phyloP scores from a whole-genome alignment of 2,113 vertebrate genomes.

The Dascyllus trimaculatus region DNA sequence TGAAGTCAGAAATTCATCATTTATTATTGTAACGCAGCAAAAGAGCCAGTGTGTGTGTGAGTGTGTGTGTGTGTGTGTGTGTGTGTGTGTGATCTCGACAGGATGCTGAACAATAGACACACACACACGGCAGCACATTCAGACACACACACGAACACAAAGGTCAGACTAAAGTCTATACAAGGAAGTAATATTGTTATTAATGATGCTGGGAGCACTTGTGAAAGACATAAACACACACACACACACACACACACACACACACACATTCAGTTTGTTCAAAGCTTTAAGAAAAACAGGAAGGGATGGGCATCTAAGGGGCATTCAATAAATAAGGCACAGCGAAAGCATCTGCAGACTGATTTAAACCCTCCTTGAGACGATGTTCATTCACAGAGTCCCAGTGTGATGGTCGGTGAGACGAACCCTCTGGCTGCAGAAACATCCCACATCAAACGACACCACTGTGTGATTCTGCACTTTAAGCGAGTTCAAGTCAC shows the following conservation, averaged over 20 bases:
- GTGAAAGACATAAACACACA: slow-evolving; percentile 37
- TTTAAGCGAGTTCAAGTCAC: background rate
- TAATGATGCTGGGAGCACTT: slow-evolving; percentile 72
- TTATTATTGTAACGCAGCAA: slow-evolving; percentile 19
- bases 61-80: slow-evolving; percentile 42
- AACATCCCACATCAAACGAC: background rate
- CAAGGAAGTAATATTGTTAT: slow-evolving; percentile 81
- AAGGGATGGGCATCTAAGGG: slow-evolving; percentile 47
- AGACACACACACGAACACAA: slow-evolving; percentile 26
- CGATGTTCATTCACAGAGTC: no score
- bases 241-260: slow-evolving; percentile 27
- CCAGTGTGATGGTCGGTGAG: no score
- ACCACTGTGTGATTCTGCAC: background rate
- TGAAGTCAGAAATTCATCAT: slow-evolving; percentile 1
- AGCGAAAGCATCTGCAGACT: background rate
- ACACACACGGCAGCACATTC: slow-evolving; percentile 31
- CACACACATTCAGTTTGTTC: background rate
- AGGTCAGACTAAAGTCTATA: slow-evolving; percentile 76
- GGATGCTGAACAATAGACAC: slow-evolving; percentile 69
- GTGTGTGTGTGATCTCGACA: slow-evolving; percentile 31
- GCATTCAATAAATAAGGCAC: slow-evolving; percentile 1
- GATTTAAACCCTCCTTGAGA: no score
- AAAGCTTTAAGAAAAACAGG: slow-evolving; percentile 62
- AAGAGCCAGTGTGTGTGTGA: background rate
- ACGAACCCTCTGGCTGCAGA: background rate